Evolutionary conservation across 2,797 vertebrate genomes (phyloP), one percentile per base, ranked within the genome.

Genomic region (Hyperoplus immaculatus): DNA sequence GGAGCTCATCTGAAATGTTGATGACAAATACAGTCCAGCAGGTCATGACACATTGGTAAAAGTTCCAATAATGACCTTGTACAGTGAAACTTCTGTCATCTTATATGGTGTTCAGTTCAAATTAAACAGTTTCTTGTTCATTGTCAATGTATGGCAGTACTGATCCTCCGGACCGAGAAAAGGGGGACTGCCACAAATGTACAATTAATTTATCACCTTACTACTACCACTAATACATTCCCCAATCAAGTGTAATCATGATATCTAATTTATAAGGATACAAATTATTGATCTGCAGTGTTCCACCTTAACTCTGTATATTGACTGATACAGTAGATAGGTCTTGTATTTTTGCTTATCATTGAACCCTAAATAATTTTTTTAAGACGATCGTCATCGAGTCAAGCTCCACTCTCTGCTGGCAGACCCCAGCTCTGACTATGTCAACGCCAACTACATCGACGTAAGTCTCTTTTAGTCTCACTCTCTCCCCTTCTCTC

Each of bases 381-480:
- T 65, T 64, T 10, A 91, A 99, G 98, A 98, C 0, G 98, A 99
- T 74, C 96, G 97, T 0, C 98, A 98, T 88, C 95, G 97, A 0
- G 97, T 98, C 78, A 97, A 97, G 86, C 95, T 99, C 66, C 97
- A 98, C 88, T 97, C 98, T 0, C 94, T 99, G 83, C 93, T 98
- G 73, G 96, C 97, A 0, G 98, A 98, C 84, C 96, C 97, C 18
- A 96, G 96, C 78, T 97, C 96, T 0, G 97, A 99, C 88, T 98
- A 97, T 84, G 97, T 98, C 85, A 98, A 98, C 0, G 97, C 97
- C 91, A 99, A 97, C 94, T 99, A 99, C 91, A 97, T 99, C 11
- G 98, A 99, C 0, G 98, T 99, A 93, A 97, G 98, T 96, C 85
- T 53, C 43, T 57, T 74, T 36, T 39, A n/a, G 5, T 47, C 54